phyloP scores from a whole-genome alignment of 2,797 vertebrate species.

The Eupleurogrammus muticus region DNA sequence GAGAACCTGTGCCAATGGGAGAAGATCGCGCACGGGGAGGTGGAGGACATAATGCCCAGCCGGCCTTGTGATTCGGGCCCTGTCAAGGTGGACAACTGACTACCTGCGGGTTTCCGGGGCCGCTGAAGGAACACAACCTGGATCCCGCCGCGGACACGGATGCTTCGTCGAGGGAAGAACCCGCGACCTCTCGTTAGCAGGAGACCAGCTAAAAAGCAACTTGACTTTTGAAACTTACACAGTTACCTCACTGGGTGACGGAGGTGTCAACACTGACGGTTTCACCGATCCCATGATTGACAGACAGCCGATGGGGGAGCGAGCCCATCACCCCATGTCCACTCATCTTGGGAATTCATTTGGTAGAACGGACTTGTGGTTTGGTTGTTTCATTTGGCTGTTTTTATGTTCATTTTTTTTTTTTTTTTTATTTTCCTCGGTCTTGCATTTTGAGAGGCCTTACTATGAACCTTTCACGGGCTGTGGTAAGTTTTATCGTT shows the following conservation, averaged over 20 bases:
- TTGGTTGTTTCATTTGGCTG: constrained; percentile 65
- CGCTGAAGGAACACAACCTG: constrained; percentile 66
- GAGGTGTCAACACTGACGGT: constrained; percentile 80
- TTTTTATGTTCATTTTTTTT: constrained; percentile 71
- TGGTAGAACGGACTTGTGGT: constrained; percentile 79
- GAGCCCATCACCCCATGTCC: constrained; percentile 70
- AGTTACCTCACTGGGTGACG: constrained; percentile 87
- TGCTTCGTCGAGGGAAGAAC: constrained; percentile 55
- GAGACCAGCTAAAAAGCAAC: constrained; percentile 75
- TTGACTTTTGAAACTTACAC: constrained; percentile 80
- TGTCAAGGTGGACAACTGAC: constrained; percentile 92
- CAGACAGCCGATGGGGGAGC: constrained; percentile 63
- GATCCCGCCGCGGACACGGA: constrained; percentile 68
- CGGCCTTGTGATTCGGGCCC: constrained; percentile 84
- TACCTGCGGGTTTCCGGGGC: constrained; percentile 46
- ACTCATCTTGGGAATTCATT: constrained; percentile 77
- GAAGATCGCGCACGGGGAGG: constrained; percentile 91
- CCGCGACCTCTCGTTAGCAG: constrained; percentile 64
- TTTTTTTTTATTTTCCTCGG: constrained; percentile 67
- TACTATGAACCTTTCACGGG: constrained; percentile 81
- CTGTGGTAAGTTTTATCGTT: constrained; percentile 83
- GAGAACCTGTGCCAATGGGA: constrained; percentile 97
- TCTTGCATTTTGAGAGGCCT: constrained; percentile 88
- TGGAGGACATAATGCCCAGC: constrained; percentile 72
- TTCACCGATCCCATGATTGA: constrained; percentile 77